Conservation (phyloP, 2,113 vertebrate species). For the Ploceus nigricollis region DNA sequence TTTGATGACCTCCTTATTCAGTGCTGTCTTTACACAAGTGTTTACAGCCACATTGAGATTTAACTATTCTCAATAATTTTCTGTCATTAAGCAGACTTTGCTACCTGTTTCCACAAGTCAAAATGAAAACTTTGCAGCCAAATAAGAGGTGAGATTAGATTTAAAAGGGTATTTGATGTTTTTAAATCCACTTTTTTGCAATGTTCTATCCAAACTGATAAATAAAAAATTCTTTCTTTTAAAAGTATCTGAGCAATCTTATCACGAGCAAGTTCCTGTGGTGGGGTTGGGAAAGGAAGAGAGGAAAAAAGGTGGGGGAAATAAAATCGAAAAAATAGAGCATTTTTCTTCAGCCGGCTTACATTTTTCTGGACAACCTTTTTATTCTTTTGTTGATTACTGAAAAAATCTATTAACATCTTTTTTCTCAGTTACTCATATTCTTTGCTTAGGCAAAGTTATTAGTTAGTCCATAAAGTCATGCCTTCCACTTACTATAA, state of each 20-base stretch:
- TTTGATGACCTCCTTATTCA: neutral
- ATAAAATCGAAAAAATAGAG: neutral
- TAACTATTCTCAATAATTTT: neutral
- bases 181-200: neutral
- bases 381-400: neutral
- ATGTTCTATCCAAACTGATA: neutral
- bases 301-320: accelerated
- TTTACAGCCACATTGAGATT: neutral
- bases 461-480: neutral
- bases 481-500: neutral
- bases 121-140: neutral
- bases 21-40: neutral
- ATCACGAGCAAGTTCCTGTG: neutral
- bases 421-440: neutral
- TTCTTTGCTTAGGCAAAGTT: neutral
- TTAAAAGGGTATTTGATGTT: accelerated
- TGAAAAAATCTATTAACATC: neutral
- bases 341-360: neutral
- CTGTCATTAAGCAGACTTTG: neutral
- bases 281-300: neutral
- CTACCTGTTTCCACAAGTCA: neutral
- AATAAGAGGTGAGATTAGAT: neutral
- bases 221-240: neutral
- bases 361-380: neutral
- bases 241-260: neutral